phyloP scores from a whole-genome alignment of 2,113 vertebrate genomes.

The Rynchops niger region DNA sequence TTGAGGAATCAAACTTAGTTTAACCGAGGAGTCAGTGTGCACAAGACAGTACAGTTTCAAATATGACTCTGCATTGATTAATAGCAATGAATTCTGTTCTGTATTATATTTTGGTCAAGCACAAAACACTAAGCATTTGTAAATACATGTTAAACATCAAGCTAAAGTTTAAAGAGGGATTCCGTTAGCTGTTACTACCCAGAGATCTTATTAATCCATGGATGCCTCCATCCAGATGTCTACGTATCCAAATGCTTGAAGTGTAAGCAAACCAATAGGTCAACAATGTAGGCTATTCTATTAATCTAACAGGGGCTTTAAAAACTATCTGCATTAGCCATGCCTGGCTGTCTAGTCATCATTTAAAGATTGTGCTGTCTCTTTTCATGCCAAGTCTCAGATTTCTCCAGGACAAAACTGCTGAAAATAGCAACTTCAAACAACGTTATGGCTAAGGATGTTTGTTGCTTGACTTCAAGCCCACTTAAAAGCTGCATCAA shows the following conservation, averaged over 20 bases:
- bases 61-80: not conserved
- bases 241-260: not conserved
- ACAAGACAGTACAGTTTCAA: not conserved
- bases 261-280: not conserved
- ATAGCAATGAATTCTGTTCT: not conserved
- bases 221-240: not conserved
- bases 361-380: slow-evolving; percentile 2
- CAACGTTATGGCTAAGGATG: not conserved
- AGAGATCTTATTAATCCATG: not conserved
- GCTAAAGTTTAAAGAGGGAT: not conserved
- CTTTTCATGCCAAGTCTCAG: not conserved
- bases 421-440: not conserved
- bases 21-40: not conserved
- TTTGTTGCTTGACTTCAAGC: not conserved
- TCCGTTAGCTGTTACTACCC: not conserved
- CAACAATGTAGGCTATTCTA: not conserved
- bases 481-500: not conserved
- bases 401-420: not conserved
- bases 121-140: not conserved
- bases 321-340: not conserved
- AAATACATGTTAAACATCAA: not conserved
- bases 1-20: not conserved
- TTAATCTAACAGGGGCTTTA: not conserved
- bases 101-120: not conserved
- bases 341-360: not conserved